Evolutionary conservation across 2,888 invertebrate species (phyloP).

Genomic region (Eurytoma californica): DNA sequence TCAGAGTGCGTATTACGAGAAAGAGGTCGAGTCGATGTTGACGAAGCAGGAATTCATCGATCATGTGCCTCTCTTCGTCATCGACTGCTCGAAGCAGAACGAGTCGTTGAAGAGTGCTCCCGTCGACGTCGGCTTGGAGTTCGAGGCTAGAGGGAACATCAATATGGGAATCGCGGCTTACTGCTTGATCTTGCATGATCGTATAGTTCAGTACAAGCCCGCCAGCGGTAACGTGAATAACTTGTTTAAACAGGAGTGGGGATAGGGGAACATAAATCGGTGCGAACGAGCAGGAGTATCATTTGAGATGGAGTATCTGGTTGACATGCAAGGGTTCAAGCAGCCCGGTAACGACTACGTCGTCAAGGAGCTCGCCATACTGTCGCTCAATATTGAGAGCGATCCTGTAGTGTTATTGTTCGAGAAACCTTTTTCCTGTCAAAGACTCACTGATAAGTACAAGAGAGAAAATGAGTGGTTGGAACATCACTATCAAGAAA

Average conservation of each 20-base stretch:
- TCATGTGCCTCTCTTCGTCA: neutral
- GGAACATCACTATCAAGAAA: neutral
- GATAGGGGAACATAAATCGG: too few species aligned
- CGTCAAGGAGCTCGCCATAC: constrained; percentile 39
- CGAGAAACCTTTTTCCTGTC: neutral
- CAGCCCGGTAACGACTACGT: constrained; percentile 32
- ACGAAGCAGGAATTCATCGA: neutral
- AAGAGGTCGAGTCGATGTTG: neutral
- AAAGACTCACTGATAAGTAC: neutral
- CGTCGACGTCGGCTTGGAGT: constrained; percentile 20
- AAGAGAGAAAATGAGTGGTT: neutral
- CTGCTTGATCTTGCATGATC: constrained; percentile 36
- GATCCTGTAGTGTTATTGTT: neutral
- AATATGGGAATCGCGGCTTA: constrained; percentile 10
- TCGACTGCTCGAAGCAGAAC: constrained; percentile 27
- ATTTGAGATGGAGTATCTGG: constrained; percentile 40
- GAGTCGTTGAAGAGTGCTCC: constrained; percentile 32
- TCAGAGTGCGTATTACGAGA: constrained; percentile 56
- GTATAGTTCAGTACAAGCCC: constrained; percentile 27
- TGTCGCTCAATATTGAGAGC: neutral
- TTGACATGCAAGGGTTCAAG: constrained; percentile 49
- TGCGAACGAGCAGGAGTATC: too few species aligned
- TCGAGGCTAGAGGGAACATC: constrained; percentile 23
- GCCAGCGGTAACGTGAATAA: constrained; percentile 22
- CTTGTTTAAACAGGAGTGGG: constrained; percentile 5